These are phyloP conservation scores for Sinodicranocentrus sp. DNA, from an alignment of 2,888 invertebrate species.

Conservation along the genomic window DNA sequence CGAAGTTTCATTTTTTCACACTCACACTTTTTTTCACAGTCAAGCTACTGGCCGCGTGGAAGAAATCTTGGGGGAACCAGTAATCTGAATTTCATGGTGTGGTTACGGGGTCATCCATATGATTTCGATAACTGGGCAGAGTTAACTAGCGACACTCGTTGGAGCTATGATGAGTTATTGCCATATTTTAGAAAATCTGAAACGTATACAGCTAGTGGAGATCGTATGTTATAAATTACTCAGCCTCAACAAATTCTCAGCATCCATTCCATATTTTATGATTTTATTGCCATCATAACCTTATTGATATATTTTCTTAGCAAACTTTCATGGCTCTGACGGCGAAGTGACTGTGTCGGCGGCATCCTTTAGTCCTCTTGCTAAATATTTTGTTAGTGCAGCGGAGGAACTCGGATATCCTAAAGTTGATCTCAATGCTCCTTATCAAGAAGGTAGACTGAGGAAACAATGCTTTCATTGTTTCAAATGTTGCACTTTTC, in stretches of 20 bases:
- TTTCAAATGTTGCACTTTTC: not conserved
- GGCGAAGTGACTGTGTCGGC: slow-evolving; percentile 71
- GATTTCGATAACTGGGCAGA: slow-evolving; percentile 51
- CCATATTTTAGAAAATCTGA: slow-evolving; percentile 52
- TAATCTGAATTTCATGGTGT: slow-evolving; percentile 54
- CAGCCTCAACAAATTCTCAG: not conserved
- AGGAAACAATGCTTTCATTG: slow-evolving; percentile 7
- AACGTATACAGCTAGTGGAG: slow-evolving; percentile 33
- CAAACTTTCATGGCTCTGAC: slow-evolving; percentile 71
- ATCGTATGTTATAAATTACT: not conserved
- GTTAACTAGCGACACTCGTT: slow-evolving; percentile 15
- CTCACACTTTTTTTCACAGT: too few relatives aligned
- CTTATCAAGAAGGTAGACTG: slow-evolving; percentile 51
- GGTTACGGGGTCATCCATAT: slow-evolving; percentile 25
- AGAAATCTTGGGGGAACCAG: slow-evolving; percentile 41
- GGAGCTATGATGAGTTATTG: slow-evolving; percentile 52
- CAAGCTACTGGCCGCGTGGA: slow-evolving; percentile 49
- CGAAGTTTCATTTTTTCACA: not conserved
- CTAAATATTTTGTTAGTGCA: slow-evolving; percentile 68
- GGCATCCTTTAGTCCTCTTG: slow-evolving; percentile 70
- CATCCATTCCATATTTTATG: not conserved
- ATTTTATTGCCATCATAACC: not conserved
- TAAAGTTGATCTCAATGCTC: slow-evolving; percentile 52
- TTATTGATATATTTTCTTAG: too few relatives aligned
- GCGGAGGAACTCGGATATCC: slow-evolving; percentile 61